Evolutionary conservation across 2,888 invertebrate genomes (phyloP).

Genomic region (Pandemis corylana): DNA sequence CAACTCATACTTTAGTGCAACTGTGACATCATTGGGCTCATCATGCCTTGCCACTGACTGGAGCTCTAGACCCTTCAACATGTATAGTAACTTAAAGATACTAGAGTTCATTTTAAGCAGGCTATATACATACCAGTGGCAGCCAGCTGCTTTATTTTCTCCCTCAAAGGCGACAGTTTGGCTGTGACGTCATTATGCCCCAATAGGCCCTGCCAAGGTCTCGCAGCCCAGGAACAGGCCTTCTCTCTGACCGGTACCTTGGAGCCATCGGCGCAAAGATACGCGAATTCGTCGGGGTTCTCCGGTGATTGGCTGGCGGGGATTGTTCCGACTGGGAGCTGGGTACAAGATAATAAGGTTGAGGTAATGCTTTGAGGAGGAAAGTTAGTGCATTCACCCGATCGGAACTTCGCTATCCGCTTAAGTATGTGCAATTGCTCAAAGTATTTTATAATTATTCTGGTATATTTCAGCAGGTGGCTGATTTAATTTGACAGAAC

Average conservation of each 20-base stretch:
- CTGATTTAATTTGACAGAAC: no score
- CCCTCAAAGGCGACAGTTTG: conserved; percentile 79
- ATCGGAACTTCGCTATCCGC: no score
- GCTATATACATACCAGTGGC: conserved; percentile 63
- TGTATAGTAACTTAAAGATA: not conserved
- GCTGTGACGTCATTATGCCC: conserved; percentile 87
- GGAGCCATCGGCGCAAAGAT: conserved; percentile 92
- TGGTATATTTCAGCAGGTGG: no score
- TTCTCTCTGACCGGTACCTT: conserved; percentile 87
- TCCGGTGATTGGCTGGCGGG: conserved; percentile 85
- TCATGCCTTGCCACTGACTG: no score
- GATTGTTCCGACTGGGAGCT: conserved; percentile 87
- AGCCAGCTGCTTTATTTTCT: conserved; percentile 84
- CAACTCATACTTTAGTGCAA: no score
- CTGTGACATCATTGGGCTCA: no score
- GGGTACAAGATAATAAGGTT: conserved; percentile 10
- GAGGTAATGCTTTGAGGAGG: not conserved
- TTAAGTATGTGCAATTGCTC: no score
- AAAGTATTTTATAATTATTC: no score
- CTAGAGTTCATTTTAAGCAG: not conserved
- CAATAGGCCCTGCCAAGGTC: conserved; percentile 93
- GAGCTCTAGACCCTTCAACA: not conserved
- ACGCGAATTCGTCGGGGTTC: conserved; percentile 88
- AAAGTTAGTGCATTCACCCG: not conserved
- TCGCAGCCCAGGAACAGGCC: conserved; percentile 91